phyloP scores from a whole-genome alignment of 2,888 invertebrate genomes.

The Notodonta dromedarius region DNA sequence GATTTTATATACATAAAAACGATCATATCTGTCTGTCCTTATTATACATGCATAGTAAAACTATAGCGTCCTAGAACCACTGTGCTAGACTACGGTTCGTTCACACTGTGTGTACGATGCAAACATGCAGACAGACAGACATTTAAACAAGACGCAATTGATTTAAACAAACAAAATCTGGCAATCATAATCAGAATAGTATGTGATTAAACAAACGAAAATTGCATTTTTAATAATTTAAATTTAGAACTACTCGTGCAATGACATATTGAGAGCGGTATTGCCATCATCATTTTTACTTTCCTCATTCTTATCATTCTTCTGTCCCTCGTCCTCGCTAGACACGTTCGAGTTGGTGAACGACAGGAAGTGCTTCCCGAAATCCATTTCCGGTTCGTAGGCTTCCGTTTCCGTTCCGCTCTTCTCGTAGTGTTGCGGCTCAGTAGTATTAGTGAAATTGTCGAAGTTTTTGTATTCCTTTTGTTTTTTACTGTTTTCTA shows the following conservation, averaged over 20 bases:
- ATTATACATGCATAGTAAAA: background rate
- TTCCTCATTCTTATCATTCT: conserved; percentile 38
- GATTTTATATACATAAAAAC: conserved; percentile 20
- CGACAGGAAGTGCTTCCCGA: conserved; percentile 74
- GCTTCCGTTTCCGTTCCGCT: conserved; percentile 53
- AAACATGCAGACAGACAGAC: background rate
- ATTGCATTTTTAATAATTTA: conserved; percentile 18
- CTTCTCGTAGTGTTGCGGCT: conserved; percentile 49
- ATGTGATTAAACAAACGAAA: conserved; percentile 30
- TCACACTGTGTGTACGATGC: background rate
- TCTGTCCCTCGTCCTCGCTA: conserved; percentile 65
- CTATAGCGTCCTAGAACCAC: background rate
- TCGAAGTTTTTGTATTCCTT: conserved; percentile 66
- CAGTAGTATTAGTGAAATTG: conserved; percentile 24
- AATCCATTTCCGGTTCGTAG: conserved; percentile 63
- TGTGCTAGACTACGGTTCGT: no score
- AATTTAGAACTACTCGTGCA: conserved; percentile 49
- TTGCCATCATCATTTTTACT: conserved; percentile 43
- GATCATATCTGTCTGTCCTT: background rate
- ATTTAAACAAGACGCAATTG: background rate
- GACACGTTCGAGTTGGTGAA: conserved; percentile 55
- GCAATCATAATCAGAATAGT: conserved; percentile 9
- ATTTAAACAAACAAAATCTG: background rate
- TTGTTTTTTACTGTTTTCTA: conserved; percentile 80
- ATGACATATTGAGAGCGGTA: conserved; percentile 67